A percentile compares a stretch with the other conserved stretches of the same genome.
phyloP scores from a whole-genome alignment of 2,797 vertebrate species.

The Zalophus californianus region DNA sequence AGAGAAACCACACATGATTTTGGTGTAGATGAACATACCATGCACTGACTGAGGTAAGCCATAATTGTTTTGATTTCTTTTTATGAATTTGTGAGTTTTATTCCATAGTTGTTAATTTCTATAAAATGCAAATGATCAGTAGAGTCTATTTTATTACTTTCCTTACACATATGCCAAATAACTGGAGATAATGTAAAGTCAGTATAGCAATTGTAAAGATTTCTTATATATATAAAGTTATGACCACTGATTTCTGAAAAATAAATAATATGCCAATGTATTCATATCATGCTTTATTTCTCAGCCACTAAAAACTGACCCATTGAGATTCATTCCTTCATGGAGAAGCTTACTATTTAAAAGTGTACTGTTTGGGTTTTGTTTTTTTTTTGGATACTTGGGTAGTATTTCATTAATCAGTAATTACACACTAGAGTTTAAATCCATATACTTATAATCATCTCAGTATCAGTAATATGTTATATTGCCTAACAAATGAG shows the following conservation, averaged over 20 bases:
- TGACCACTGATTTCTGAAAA: not conserved
- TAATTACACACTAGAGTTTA: not conserved
- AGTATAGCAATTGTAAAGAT: not conserved
- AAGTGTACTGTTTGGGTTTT: not conserved
- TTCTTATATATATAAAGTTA: not conserved
- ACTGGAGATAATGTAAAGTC: not conserved
- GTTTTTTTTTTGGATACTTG: not conserved
- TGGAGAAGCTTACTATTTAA: conserved; percentile 13
- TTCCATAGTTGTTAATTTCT: conserved; percentile 40
- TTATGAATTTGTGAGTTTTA: not conserved
- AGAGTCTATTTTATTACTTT: not conserved
- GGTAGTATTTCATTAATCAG: conserved; percentile 17
- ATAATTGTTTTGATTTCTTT: conserved; percentile 37
- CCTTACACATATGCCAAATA: conserved; percentile 41
- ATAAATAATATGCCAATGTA: not conserved
- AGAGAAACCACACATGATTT: conserved; percentile 40
- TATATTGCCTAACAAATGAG: conserved; percentile 6
- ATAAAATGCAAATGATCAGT: not conserved
- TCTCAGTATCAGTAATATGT: not conserved
- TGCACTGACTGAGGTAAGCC: conserved; percentile 53
- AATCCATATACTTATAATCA: not conserved
- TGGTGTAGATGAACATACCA: not conserved
- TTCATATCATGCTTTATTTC: not conserved
- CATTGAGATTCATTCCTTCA: not conserved
- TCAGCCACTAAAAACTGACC: not conserved